A percentile compares a stretch with the other conserved stretches of the same genome.
Conservation (phyloP, 2,888 invertebrate genomes). For the Diarsia dahlii region DNA sequence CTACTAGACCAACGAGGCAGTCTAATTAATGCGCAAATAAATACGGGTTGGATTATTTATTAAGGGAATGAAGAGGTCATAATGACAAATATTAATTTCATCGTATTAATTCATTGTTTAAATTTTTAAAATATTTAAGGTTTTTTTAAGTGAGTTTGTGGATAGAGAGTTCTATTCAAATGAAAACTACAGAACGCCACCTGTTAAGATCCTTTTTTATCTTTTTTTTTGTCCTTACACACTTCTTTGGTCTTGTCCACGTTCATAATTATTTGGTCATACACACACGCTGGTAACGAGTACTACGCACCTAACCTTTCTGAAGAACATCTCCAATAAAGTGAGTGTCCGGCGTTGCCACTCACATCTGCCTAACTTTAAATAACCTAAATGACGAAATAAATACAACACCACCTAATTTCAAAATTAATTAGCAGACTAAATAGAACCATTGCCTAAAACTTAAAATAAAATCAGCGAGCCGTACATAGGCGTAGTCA, state of each 20-base stretch:
- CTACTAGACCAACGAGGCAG: too few relatives aligned
- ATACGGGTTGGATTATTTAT: not conserved
- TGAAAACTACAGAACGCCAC: too few relatives aligned
- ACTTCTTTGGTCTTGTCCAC: too few relatives aligned
- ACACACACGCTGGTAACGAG: too few relatives aligned
- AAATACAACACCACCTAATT: not conserved
- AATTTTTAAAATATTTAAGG: not conserved
- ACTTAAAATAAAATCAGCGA: constrained; percentile 28
- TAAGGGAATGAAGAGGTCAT: not conserved
- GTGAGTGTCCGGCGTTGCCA: too few relatives aligned
- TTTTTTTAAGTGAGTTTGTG: not conserved
- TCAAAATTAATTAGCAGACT: constrained; percentile 18
- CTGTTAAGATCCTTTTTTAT: too few relatives aligned
- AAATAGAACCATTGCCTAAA: constrained; percentile 17
- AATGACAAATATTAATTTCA: constrained; percentile 12
- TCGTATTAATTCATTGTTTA: not conserved
- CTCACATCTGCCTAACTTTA: too few relatives aligned
- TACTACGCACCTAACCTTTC: too few relatives aligned
- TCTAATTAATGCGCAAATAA: constrained; percentile 20
- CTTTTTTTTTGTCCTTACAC: too few relatives aligned
- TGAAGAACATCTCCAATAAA: too few relatives aligned
- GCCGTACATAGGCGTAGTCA: constrained; percentile 10
- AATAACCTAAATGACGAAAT: not conserved
- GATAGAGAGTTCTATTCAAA: not conserved
- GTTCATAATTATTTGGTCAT: too few relatives aligned